These are phyloP conservation scores for Matsumurasca onukii DNA, from an alignment of 1,140 invertebrate species.

Conservation along the genomic window DNA sequence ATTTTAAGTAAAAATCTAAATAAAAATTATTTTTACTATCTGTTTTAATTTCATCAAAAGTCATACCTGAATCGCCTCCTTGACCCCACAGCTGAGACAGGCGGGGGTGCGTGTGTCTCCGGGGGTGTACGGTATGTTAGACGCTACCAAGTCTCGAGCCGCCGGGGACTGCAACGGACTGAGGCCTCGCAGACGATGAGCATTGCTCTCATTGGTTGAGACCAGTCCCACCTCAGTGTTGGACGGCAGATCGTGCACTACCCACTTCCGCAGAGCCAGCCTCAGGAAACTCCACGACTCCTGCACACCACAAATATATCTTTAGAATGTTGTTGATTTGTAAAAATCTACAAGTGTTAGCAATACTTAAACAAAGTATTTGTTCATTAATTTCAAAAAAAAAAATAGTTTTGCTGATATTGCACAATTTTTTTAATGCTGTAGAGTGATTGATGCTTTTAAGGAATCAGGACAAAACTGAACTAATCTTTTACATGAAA, in stretches of 20 bases:
- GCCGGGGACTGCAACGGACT: slow-evolving; percentile 44
- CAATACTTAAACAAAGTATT: too few relatives aligned
- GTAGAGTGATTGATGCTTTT: background rate
- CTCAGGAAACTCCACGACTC: slow-evolving; percentile 61
- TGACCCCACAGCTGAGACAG: slow-evolving; percentile 55
- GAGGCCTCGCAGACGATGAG: slow-evolving; percentile 43
- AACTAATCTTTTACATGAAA: too few relatives aligned
- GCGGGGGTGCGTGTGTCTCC: slow-evolving; percentile 49
- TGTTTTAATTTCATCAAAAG: background rate
- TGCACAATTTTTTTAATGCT: too few relatives aligned
- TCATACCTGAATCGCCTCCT: slow-evolving; percentile 50
- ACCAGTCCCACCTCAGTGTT: slow-evolving; percentile 54
- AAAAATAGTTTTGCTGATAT: too few relatives aligned
- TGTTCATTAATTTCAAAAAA: too few relatives aligned
- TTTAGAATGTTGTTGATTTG: too few relatives aligned
- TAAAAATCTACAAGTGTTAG: too few relatives aligned
- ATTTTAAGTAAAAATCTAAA: background rate
- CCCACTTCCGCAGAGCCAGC: slow-evolving; percentile 57
- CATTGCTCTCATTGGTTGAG: slow-evolving; percentile 48
- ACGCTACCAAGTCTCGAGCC: slow-evolving; percentile 50
- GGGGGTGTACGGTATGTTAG: slow-evolving; percentile 54
- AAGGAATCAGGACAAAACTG: too few relatives aligned
- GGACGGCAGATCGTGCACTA: slow-evolving; percentile 53
- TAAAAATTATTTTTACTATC: background rate
- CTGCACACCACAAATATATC: slow-evolving; percentile 38